Base-by-base conservation (phyloP, 2,113 vertebrate genomes). In the Tamias sibiricus region DNA sequence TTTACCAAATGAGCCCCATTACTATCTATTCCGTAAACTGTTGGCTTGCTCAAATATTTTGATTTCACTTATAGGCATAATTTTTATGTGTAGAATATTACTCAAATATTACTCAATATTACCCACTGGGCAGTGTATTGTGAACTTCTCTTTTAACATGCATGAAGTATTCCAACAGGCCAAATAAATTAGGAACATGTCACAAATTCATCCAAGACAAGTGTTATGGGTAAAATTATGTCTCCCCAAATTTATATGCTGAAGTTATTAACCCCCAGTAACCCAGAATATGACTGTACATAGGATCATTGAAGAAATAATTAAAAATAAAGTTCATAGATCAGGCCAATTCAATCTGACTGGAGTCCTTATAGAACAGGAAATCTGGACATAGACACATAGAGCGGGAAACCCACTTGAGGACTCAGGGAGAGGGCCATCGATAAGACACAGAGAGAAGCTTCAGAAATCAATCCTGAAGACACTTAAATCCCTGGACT, bases 101-200 rank as follows among this genome's bases (percentile, higher is more conserved):
- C 79, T 69, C 14, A 72, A 89, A 94, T n/a, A n/a, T n/a, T n/a
- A n/a, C n/a, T n/a, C n/a, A n/a, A n/a, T n/a, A n/a, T n/a, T n/a
- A n/a, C n/a, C n/a, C n/a, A n/a, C n/a, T n/a, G n/a, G n/a, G n/a
- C 44, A 76, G 40, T 66, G 6, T 47, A 64, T n/a, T 28, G 28
- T 87, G 87, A 94, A 86, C 11, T 90, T 87, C 14, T 32, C 4
- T 77, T 86, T 94, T 47, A 88, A 64, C 26, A 66, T 72, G 11
- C 44, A 28, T 19, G 10, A 80, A 54, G 9, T 90, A 92, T 90
- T 91, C 47, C 16, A 95, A 62, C 71, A 42, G 71, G 32, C 35
- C 49, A 90, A n/a, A 87, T 79, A 89, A 87, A 54, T 95, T 93
- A 94, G 40, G n/a, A 92, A 32, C 87, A 72, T 44, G 32, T 40